Conservation (phyloP, 2,113 vertebrate species). For the Syngnathus floridae region DNA sequence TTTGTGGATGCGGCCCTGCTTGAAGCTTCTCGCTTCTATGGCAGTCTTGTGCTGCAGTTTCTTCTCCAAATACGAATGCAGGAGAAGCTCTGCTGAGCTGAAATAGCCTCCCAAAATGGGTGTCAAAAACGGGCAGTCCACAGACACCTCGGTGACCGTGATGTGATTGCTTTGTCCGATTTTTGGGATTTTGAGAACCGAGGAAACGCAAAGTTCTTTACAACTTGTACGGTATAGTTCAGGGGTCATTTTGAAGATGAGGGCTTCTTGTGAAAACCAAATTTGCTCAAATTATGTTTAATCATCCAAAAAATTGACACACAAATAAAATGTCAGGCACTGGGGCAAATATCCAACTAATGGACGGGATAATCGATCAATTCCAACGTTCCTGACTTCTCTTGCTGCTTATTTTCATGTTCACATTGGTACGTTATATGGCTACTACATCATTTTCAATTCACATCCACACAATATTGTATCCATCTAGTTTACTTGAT, state of each 20-base stretch:
- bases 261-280: no score
- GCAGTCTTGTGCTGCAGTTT: neutral
- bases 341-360: no score
- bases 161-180: neutral
- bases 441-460: neutral
- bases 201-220: neutral
- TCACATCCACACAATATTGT: neutral
- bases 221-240: no score
- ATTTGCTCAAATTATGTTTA: no score
- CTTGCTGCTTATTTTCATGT: no score
- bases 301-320: no score
- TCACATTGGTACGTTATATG: no score
- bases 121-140: neutral
- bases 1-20: neutral
- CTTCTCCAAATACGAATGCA: neutral
- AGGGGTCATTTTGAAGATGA: no score
- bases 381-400: no score
- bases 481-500: neutral
- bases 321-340: no score
- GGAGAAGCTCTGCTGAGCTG: neutral
- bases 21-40: neutral
- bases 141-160: neutral
- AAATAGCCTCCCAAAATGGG: neutral
- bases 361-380: no score
- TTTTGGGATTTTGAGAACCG: no score